Base-by-base conservation (phyloP, 2,888 invertebrate species). In the Autographa gamma region DNA sequence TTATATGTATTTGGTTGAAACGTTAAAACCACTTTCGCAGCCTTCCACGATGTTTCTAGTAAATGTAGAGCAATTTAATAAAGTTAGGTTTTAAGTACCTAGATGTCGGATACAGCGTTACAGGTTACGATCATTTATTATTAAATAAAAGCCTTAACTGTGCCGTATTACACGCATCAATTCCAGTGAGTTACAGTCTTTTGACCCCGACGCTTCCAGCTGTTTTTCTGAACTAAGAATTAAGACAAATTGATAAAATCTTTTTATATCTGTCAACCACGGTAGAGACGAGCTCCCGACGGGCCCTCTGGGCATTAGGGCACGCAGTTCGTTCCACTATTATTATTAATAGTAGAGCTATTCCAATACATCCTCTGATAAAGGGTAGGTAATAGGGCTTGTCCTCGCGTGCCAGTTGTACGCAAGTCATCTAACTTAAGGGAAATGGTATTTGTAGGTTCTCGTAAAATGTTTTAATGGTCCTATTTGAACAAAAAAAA, bases 391-490 rank as follows among this genome's bases (percentile, higher is more conserved):
- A 56, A 16, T 18, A 43, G 25, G 32, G 16, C 54, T 54, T 11
- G 54, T 25, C 25, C 19, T 62, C 48, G 48, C 56, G 61, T 71
- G 62, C 67, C 60, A 77, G 43, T 71, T 74, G 59, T 67, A 41
- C 60, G 62, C 64, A 67, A 77, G 74, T 73, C 67, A 74, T 74
- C 56, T 63, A 71, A 77, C 71, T 77, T 74, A 65, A 65, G 43
- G 65, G 58, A 58, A 71, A 66, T 71, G 67, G 65, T 58, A 74
- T 71, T 74, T 58, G 65, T 74, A 63, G 71, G 65, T 74, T 54
- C 63, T 66, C 71, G 63, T 77, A 74, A 77, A 77, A 65, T 31
- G 63, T 41, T 65, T 25, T 68, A 71, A 77, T 9, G 58, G 65
- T 5, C 71, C 63, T 68, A 63, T 65, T 71, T 58, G n/a, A 63